Base-by-base conservation (phyloP, 2,113 vertebrate species). In the Cyanoramphus novaezelandiae region DNA sequence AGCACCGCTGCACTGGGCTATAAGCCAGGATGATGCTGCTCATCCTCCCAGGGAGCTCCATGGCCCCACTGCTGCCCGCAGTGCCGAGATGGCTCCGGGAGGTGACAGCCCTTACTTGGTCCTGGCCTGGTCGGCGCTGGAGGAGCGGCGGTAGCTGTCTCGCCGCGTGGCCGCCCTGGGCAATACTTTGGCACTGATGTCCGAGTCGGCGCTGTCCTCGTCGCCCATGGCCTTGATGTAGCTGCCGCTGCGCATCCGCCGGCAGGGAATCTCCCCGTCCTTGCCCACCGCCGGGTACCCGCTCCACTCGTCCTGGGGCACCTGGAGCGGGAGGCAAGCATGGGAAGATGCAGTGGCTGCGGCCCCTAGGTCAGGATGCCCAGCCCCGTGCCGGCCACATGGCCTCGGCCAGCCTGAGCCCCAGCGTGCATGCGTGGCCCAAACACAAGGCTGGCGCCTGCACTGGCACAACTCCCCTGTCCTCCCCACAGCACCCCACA, bases 171-270 rank as follows among this genome's bases (percentile, higher is more conserved):
- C 97, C 6, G 98, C 99, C 96, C 99, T 99, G 78, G 99, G 99
- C 14, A 98, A 98, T 23, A 99, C 97, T 98, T 99, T 99, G 81
- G 99, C 96, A 90, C 99, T 99, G 97, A 98, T 96, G 8, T 99
- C 99, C 0, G 99, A 99, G 97, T 99, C 99, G 5, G 96, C 99
- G 3, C 99, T 99, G 98, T 99, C 99, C 39, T 99, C 99, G 0
- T 99, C 99, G 0, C 99, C 99, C 99, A 99, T 99, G 97, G 99
- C 99, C 98, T 99, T 99, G 98, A 99, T 99, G 98, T 99, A 99
- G 98, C 99, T 99, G 97, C 99, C 99, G 10, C 99, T 99, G 91
- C 99, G 99, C 99, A 99, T 99, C 82, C 99, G 98, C 31, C 99
- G 98, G 95, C 99, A 99, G 1, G 99, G 99, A 80, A 99, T 99